Evolutionary conservation across 2,888 invertebrate species (phyloP), one percentile per base, ranked within the genome.

Genomic region (Carcina quercana): DNA sequence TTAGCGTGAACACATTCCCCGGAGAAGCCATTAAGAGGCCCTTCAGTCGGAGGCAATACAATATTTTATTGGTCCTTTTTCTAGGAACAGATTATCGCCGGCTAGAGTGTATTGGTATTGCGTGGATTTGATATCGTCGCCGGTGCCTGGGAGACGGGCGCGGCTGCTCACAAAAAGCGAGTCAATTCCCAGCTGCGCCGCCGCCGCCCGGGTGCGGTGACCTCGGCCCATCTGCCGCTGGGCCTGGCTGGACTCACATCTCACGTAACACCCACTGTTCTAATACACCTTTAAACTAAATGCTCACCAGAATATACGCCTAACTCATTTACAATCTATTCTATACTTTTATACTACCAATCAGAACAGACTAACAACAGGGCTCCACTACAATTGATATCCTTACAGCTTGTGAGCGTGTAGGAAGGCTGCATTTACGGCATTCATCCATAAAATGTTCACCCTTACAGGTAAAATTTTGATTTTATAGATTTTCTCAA

Each of bases 211-310:
- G 53, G 78, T 57, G 70, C 78, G 72, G 62, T 74, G 76, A 76
- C 76, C 75, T 59, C 68, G 51, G 50, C 61, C 75, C 75, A 72
- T 72, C 75, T 73, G 75, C 74, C 67, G 43, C 57, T 40, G 47
- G n/a, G 63, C 50, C 49, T 50, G 64, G 51, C 59, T 61, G 59
- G n/a, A n/a, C n/a, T n/a, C 64, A 53, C 58, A 59, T 62, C 59
- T 61, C 64, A 64, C 62, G 52, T 62, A 58, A 59, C 56, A 47
- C 59, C 53, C 48, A 62, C 59, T 57, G 56, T 51, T 62, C 50
- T 53, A 51, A 45, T 46, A 43, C 8, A 27, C 11, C 15, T 27
- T 25, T 25, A n/a, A n/a, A n/a, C n/a, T 25, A 14, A 3, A 2
- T 14, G 15, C 25, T 3, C 13, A 25, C 8, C n/a, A 2, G 7